These are phyloP conservation scores for Oostethus manadensis DNA, from an alignment of 2,113 vertebrate species.

Conservation along the genomic window DNA sequence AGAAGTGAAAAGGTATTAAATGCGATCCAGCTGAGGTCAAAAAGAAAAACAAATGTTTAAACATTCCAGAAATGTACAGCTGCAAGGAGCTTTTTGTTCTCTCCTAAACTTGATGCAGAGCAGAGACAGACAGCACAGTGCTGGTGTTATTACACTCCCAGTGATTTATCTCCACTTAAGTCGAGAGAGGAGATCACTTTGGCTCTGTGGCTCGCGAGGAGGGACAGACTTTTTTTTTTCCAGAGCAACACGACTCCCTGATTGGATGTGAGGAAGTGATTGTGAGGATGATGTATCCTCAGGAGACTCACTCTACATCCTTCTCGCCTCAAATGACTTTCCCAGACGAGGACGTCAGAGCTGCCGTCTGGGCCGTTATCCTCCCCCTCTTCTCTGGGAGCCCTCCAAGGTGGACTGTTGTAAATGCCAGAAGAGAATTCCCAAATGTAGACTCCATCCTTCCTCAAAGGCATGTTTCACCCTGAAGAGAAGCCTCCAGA, in stretches of 20 bases:
- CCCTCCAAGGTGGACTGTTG: slow-evolving; percentile 35
- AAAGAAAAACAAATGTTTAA: background rate
- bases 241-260: background rate
- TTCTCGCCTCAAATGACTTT: slow-evolving; percentile 51
- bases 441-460: background rate
- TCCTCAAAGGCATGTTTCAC: background rate
- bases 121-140: background rate
- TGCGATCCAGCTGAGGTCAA: slow-evolving; percentile 7
- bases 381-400: slow-evolving; percentile 43
- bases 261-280: slow-evolving; percentile 18
- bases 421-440: slow-evolving; percentile 25
- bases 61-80: slow-evolving; percentile 13
- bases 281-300: slow-evolving; percentile 17
- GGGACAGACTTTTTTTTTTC: background rate
- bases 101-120: slow-evolving; percentile 3
- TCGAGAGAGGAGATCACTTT: background rate
- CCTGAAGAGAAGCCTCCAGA: background rate
- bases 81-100: background rate
- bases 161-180: background rate
- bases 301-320: slow-evolving; percentile 32
- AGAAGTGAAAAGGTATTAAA: background rate
- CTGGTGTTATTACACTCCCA: background rate
- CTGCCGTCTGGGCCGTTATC: slow-evolving; percentile 42
- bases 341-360: slow-evolving; percentile 40
- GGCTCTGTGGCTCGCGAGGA: background rate